These are phyloP conservation scores for Tachina grossa DNA, from an alignment of 2,888 invertebrate genomes.

Conservation along the genomic window DNA sequence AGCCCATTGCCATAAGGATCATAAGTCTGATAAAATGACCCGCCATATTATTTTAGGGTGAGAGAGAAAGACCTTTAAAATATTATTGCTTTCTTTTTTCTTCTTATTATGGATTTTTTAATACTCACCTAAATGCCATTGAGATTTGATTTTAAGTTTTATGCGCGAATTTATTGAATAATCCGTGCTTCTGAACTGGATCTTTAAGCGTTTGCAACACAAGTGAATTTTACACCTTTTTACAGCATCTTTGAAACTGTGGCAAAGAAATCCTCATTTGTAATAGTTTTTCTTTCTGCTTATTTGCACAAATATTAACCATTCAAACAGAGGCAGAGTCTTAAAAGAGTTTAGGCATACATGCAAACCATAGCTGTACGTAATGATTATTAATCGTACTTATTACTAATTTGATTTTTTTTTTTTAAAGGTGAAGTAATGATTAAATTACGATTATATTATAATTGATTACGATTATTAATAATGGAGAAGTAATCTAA, in stretches of 20 bases:
- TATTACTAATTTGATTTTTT: too few species aligned
- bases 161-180: slow-evolving; percentile 16
- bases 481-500: too few species aligned
- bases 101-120: background rate
- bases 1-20: slow-evolving; percentile 82
- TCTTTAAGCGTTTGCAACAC: slow-evolving; percentile 67
- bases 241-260: slow-evolving; percentile 57
- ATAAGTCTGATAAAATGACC: slow-evolving; percentile 75
- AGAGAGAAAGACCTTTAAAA: slow-evolving; percentile 14
- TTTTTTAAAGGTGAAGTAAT: too few species aligned
- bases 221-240: slow-evolving; percentile 65
- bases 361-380: too few species aligned
- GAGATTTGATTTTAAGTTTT: background rate
- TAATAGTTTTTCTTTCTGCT: slow-evolving; percentile 10
- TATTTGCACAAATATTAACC: background rate
- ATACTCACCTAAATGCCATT: slow-evolving; percentile 65
- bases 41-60: slow-evolving; percentile 43
- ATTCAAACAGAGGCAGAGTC: slow-evolving; percentile 8
- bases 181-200: slow-evolving; percentile 62
- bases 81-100: slow-evolving; percentile 17
- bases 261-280: slow-evolving; percentile 55
- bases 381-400: too few species aligned
- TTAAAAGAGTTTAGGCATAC: slow-evolving; percentile 32
- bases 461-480: too few species aligned
- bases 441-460: too few species aligned